A percentile compares a stretch with the other conserved stretches of the same genome.
These are phyloP conservation scores for Caenorhabditis becei DNA, from an alignment of 2,888 invertebrate species.

Conservation along the genomic window DNA sequence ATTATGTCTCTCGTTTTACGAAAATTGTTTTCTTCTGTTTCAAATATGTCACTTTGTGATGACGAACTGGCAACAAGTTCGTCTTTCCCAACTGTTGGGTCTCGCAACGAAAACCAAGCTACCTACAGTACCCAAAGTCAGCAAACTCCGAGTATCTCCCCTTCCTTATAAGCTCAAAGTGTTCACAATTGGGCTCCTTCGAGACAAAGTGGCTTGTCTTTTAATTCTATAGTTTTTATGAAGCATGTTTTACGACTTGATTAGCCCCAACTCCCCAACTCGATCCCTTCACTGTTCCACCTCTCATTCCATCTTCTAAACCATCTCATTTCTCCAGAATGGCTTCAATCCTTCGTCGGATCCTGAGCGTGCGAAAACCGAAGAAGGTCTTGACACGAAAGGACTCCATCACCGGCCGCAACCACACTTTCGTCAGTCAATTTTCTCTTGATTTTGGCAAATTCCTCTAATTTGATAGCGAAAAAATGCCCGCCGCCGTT, in stretches of 20 bases:
- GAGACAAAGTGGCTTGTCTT: too few relatives aligned
- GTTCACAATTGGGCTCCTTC: too few relatives aligned
- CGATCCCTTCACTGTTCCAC: background rate
- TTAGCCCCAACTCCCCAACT: too few relatives aligned
- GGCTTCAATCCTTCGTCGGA: constrained; percentile 76
- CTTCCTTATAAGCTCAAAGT: too few relatives aligned
- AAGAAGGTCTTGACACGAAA: constrained; percentile 77
- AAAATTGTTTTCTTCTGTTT: background rate
- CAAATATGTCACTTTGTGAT: too few relatives aligned
- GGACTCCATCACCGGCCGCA: constrained; percentile 80
- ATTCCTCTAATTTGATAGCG: constrained; percentile 45
- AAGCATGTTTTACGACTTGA: too few relatives aligned
- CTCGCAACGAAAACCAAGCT: background rate
- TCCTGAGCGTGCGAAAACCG: constrained; percentile 66
- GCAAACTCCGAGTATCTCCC: too few relatives aligned
- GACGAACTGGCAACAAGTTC: too few relatives aligned
- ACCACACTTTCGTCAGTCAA: constrained; percentile 80
- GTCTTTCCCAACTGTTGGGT: background rate
- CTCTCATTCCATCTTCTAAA: background rate
- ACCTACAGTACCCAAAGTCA: too few relatives aligned
- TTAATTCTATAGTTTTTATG: too few relatives aligned
- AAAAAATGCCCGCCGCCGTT: background rate
- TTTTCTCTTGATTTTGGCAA: background rate
- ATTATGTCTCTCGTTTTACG: too few relatives aligned
- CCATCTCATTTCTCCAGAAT: constrained; percentile 54